Evolutionary conservation across 2,888 invertebrate genomes (phyloP).

Genomic region (Prenolepis imparis): DNA sequence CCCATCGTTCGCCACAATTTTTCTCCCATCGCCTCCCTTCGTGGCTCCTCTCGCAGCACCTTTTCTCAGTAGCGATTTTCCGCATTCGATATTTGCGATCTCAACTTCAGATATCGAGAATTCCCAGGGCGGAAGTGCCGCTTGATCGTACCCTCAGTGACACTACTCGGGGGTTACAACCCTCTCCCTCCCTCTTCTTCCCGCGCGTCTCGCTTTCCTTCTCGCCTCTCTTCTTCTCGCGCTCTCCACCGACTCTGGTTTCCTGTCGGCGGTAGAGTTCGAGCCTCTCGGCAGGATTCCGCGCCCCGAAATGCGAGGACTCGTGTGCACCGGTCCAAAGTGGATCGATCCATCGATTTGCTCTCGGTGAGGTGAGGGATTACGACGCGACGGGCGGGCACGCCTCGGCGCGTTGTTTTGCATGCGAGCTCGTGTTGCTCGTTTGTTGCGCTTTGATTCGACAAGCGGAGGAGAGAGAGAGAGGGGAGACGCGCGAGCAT

Average conservation of each 20-base stretch:
- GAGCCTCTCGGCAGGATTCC: slow-evolving; percentile 43
- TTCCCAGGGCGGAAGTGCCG: slow-evolving; percentile 55
- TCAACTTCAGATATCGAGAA: slow-evolving; percentile 61
- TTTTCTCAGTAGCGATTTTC: slow-evolving; percentile 47
- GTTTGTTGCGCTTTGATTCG: slow-evolving; percentile 58
- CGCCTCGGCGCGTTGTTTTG: slow-evolving; percentile 55
- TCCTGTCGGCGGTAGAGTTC: slow-evolving; percentile 14
- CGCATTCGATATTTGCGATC: slow-evolving; percentile 65
- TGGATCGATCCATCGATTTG: slow-evolving; percentile 56
- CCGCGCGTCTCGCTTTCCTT: not conserved
- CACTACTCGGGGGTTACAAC: slow-evolving; percentile 20
- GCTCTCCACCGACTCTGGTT: not conserved
- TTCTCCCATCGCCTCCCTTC: slow-evolving; percentile 41
- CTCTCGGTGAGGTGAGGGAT: slow-evolving; percentile 36
- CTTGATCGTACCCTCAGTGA: slow-evolving; percentile 63
- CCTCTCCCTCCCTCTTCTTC: not conserved
- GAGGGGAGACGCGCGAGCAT: not conserved
- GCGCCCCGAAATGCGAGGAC: slow-evolving; percentile 25
- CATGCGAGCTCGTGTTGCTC: slow-evolving; percentile 56
- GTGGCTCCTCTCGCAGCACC: slow-evolving; percentile 14
- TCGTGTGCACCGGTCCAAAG: slow-evolving; percentile 35
- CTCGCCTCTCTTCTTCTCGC: no score
- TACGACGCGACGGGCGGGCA: slow-evolving; percentile 43
- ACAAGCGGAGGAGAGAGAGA: slow-evolving; percentile 30
- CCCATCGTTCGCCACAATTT: slow-evolving; percentile 54